Conservation (phyloP, 2,888 invertebrate species). For the Lottia gigantea region DNA sequence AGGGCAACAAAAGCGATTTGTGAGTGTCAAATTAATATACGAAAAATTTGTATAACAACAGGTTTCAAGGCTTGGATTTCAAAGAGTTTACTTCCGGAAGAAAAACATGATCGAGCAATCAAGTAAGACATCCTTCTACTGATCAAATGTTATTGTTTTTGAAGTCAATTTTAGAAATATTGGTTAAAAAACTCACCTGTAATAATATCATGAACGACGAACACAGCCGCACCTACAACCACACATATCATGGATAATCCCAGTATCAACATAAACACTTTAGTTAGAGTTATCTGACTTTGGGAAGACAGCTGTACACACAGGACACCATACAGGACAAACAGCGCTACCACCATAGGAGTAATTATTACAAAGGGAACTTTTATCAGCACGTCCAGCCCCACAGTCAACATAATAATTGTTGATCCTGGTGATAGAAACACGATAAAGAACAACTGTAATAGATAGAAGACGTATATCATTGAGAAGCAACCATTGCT, state of each 20-base stretch:
- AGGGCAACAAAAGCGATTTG: too few species aligned
- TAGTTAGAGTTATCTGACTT: constrained; percentile 35
- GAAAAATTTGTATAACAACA: too few species aligned
- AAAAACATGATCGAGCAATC: too few species aligned
- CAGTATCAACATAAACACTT: constrained; percentile 33
- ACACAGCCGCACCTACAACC: constrained; percentile 37
- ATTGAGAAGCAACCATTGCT: constrained; percentile 41
- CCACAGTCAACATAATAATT: constrained; percentile 42
- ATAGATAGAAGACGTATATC: constrained; percentile 40
- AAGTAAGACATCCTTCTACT: too few species aligned
- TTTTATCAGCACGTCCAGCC: constrained; percentile 41
- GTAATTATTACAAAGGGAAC: constrained; percentile 27
- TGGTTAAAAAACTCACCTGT: constrained; percentile 36
- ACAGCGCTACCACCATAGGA: constrained; percentile 18
- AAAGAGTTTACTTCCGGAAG: too few species aligned
- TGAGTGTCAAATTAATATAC: too few species aligned
- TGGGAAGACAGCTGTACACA: constrained; percentile 14
- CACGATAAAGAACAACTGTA: constrained; percentile 44
- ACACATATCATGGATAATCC: constrained; percentile 34
- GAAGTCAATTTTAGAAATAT: too few species aligned
- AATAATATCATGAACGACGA: constrained; percentile 34
- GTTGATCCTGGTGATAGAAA: constrained; percentile 44
- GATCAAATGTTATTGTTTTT: too few species aligned
- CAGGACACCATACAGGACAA: constrained; percentile 20
- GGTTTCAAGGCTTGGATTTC: too few species aligned